A percentile compares a stretch with the other conserved stretches of the same genome.
These are phyloP conservation scores for Streptopelia turtur DNA, from an alignment of 2,797 vertebrate species.

Conservation along the genomic window DNA sequence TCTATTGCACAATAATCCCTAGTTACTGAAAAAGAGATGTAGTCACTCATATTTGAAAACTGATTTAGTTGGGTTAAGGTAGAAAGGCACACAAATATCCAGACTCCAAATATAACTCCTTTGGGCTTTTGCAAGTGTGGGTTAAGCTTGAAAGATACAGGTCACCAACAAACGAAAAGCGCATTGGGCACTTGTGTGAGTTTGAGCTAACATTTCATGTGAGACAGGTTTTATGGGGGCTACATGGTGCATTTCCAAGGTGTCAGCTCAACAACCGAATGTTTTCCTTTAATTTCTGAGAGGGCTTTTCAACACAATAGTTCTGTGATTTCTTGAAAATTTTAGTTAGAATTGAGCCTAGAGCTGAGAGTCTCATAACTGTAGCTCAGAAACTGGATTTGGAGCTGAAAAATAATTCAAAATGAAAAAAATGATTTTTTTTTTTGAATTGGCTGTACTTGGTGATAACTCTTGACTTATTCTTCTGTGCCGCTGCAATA, in stretches of 20 bases:
- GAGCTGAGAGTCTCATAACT: constrained; percentile 57
- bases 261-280: constrained; percentile 16
- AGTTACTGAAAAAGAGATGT: background rate
- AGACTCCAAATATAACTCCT: background rate
- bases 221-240: constrained; percentile 31
- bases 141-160: constrained; percentile 52
- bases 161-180: constrained; percentile 23
- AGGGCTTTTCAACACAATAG: constrained; percentile 33
- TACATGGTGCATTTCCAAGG: constrained; percentile 30
- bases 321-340: constrained; percentile 39
- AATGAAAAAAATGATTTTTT: background rate
- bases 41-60: background rate
- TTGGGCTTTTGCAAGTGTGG: background rate
- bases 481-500: constrained; percentile 31
- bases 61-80: background rate
- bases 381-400: constrained; percentile 65
- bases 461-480: constrained; percentile 61
- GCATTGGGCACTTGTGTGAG: constrained; percentile 20
- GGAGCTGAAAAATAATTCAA: constrained; percentile 65
- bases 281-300: constrained; percentile 63
- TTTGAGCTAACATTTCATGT: constrained; percentile 26
- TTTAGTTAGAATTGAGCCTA: constrained; percentile 53
- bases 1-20: background rate
- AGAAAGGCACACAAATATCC: background rate
- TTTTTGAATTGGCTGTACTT: constrained; percentile 45